These are phyloP conservation scores for Caranx melampygus DNA, from an alignment of 2,113 vertebrate species.

Conservation along the genomic window DNA sequence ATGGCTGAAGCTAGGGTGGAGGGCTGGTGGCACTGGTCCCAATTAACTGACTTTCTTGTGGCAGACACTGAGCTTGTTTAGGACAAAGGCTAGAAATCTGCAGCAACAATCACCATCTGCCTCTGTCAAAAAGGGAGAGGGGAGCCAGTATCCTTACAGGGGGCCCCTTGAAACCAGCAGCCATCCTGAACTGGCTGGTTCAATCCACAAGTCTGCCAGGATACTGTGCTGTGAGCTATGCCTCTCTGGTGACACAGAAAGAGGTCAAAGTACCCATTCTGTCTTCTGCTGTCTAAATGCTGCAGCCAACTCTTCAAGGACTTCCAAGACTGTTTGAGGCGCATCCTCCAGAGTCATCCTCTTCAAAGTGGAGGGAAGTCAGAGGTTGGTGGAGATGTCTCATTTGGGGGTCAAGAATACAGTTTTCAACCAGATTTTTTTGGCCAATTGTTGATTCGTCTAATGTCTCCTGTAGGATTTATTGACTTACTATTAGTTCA, in stretches of 20 bases:
- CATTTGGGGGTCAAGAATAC: neutral
- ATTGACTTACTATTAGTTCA: neutral
- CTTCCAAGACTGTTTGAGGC: slow-evolving; percentile 8
- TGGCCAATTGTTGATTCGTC: neutral
- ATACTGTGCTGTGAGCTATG: slow-evolving; percentile 27
- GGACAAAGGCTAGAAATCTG: slow-evolving; percentile 22
- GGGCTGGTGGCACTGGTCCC: slow-evolving; percentile 4
- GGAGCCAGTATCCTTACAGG: slow-evolving; percentile 22
- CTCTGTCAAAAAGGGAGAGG: slow-evolving; percentile 19
- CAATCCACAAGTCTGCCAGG: slow-evolving; percentile 8
- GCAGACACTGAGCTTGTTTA: slow-evolving; percentile 9
- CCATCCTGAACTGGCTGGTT: slow-evolving; percentile 22
- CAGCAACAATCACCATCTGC: slow-evolving; percentile 25
- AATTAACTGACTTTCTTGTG: slow-evolving; percentile 15
- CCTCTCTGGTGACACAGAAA: slow-evolving; percentile 17
- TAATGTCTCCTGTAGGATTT: neutral
- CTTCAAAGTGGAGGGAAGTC: slow-evolving; percentile 1
- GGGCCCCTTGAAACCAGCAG: slow-evolving; percentile 15
- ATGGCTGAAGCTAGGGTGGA: neutral
- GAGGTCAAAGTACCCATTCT: slow-evolving; percentile 22
- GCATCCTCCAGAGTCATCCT: slow-evolving; percentile 5
- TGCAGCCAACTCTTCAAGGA: slow-evolving; percentile 23
- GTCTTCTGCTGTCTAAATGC: neutral
- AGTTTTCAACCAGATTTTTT: neutral
- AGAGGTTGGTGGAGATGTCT: neutral